Percentiles rank a stretch among this genome's conserved stretches.
phyloP scores from a whole-genome alignment of 2,888 invertebrate genomes.

The Dorcus parallelipipedus region DNA sequence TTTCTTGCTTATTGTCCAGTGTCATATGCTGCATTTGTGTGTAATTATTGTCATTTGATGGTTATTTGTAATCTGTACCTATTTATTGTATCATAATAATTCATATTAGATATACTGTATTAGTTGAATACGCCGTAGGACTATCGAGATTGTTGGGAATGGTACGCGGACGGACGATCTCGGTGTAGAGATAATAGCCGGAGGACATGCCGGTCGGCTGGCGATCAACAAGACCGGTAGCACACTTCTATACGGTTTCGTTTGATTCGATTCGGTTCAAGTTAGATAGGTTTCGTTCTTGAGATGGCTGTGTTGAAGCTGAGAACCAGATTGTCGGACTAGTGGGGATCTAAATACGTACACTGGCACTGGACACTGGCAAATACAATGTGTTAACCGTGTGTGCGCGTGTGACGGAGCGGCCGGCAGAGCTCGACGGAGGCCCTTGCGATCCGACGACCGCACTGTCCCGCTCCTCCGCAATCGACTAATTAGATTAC shows the following conservation, averaged over 20 bases:
- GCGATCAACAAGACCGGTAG: slow-evolving; percentile 8
- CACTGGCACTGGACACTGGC: slow-evolving; percentile 49
- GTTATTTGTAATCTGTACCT: slow-evolving; percentile 49
- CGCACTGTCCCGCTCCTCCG: slow-evolving; percentile 1
- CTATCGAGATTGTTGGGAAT: slow-evolving; percentile 31
- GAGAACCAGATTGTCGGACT: slow-evolving; percentile 45
- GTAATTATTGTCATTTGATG: slow-evolving; percentile 49
- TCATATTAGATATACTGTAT: slow-evolving; percentile 37
- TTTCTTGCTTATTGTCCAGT: slow-evolving; percentile 51
- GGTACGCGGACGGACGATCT: slow-evolving; percentile 28
- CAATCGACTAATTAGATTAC: slow-evolving; percentile 27
- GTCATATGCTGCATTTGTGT: slow-evolving; percentile 50
- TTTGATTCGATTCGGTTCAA: slow-evolving; percentile 37
- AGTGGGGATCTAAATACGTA: slow-evolving; percentile 36
- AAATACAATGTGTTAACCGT: slow-evolving; percentile 37
- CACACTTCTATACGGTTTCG: slow-evolving; percentile 16
- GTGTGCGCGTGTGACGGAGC: slow-evolving; percentile 8
- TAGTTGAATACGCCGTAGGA: slow-evolving; percentile 45
- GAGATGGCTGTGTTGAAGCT: slow-evolving; percentile 43
- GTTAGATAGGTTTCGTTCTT: slow-evolving; percentile 40
- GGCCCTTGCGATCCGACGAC: too few species aligned
- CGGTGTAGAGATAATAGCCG: slow-evolving; percentile 27
- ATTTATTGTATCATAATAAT: slow-evolving; percentile 46
- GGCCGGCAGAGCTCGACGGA: background rate
- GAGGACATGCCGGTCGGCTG: slow-evolving; percentile 19